These are phyloP conservation scores for Antennarius striatus DNA, from an alignment of 2,113 vertebrate species.

Conservation along the genomic window DNA sequence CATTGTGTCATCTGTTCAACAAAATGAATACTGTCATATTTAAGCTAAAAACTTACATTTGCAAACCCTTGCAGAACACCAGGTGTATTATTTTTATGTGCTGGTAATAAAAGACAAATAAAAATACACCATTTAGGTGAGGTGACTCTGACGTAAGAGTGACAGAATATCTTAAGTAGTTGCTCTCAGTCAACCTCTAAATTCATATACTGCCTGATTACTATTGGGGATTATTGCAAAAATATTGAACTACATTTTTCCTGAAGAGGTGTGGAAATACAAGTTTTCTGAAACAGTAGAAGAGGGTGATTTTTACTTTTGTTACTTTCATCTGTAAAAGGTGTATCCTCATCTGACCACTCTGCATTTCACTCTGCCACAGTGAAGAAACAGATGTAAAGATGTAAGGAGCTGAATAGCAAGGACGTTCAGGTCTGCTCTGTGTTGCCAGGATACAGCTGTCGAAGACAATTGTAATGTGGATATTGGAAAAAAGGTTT, in stretches of 20 bases:
- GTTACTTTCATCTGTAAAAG: conserved; percentile 57
- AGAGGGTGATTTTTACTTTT: conserved; percentile 1
- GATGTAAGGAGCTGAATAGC: conserved; percentile 67
- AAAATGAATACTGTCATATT: neutral
- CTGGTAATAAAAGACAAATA: neutral
- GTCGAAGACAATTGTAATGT: conserved; percentile 50
- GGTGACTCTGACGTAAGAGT: conserved; percentile 4
- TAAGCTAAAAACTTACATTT: neutral
- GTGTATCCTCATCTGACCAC: conserved; percentile 64
- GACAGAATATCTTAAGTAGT: neutral
- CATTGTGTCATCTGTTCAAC: conserved; percentile 17
- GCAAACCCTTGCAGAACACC: neutral
- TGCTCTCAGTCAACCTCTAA: conserved; percentile 2
- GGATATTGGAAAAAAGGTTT: conserved; percentile 53
- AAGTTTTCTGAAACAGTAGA: no score
- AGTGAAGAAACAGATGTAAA: conserved; percentile 66
- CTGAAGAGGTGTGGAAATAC: no score
- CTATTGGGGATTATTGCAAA: neutral
- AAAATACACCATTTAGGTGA: conserved; percentile 27
- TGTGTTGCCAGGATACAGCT: conserved; percentile 78
- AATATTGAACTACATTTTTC: neutral
- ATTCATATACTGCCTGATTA: neutral
- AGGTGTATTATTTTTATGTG: conserved; percentile 3
- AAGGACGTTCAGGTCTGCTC: conserved; percentile 70
- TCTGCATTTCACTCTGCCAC: conserved; percentile 48